These are phyloP conservation scores for Flexamia atlantica DNA, from an alignment of 2,888 invertebrate genomes.

Conservation along the genomic window DNA sequence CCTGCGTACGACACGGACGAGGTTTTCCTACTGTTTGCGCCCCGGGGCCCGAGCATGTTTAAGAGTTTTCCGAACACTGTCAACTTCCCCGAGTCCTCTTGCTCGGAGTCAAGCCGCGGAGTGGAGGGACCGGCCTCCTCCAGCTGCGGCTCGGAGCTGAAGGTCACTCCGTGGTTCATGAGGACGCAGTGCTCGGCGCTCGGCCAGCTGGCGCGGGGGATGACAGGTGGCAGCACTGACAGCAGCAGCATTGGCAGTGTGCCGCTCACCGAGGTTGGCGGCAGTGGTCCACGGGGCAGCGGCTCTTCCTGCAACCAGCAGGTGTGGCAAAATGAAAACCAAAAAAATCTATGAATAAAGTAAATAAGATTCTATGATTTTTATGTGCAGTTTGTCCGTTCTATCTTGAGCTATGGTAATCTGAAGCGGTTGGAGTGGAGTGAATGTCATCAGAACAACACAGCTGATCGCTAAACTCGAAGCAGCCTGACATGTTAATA, in stretches of 20 bases:
- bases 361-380: too few species aligned
- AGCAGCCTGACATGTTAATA: too few species aligned
- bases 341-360: too few species aligned
- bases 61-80: constrained; percentile 74
- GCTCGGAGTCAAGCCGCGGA: constrained; percentile 37
- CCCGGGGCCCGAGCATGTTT: constrained; percentile 81
- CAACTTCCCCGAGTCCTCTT: constrained; percentile 66
- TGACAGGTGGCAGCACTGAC: constrained; percentile 86
- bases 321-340: too few species aligned
- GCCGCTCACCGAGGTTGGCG: constrained; percentile 80
- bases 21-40: constrained; percentile 81
- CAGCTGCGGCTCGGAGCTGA: constrained; percentile 67
- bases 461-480: too few species aligned
- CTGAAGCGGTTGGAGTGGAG: too few species aligned
- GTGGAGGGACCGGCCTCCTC: constrained; percentile 58
- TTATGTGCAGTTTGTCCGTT: too few species aligned
- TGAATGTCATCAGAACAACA: too few species aligned
- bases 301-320: background rate
- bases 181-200: constrained; percentile 82
- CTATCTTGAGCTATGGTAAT: too few species aligned
- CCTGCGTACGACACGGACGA: constrained; percentile 77
- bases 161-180: constrained; percentile 76
- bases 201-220: constrained; percentile 88
- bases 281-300: constrained; percentile 74
- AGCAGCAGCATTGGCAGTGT: constrained; percentile 84